Base-by-base conservation (phyloP, 1,140 invertebrate species). In the Bombus superbus region DNA sequence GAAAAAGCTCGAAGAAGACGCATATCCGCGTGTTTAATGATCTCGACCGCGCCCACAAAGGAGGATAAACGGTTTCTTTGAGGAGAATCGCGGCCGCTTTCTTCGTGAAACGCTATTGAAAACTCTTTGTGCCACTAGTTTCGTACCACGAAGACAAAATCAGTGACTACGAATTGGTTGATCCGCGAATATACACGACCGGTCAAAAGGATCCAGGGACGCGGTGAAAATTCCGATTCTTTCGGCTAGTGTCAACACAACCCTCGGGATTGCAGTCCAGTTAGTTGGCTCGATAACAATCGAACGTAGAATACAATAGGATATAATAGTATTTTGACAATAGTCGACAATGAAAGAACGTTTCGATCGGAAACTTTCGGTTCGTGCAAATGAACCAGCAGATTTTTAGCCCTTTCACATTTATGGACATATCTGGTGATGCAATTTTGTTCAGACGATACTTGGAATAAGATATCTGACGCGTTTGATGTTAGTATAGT, bases 61-160 rank as follows among this genome's bases (percentile, higher is more conserved):
- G 47, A 25, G 53, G 44, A 66, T 71, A 83, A 78, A 86, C 68
- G 79, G 75, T 83, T 73, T 66, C 83, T 88, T 68, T 72, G 87
- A 81, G 69, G 57, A 81, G 81, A 82, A 62, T 77, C 66, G 64
- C 82, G 68, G 69, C 66, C 74, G 86, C 77, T 88, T 86, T 82
- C 83, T 85, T 86, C 87, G 74, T 57, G 81, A 78, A 88, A 78
- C 40, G 64, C 87, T 89, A 89, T 89, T 88, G 88, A 79, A 88
- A 89, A 89, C 85, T 88, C 88, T 88, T 89, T 89, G 88, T 86
- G 83, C 35, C 38, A 13, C 62, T 68, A 9, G 6, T 66, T 2
- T 72, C 15, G 40, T 13, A n/a, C 69, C 25, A 22, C 42, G 77
- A 57, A 85, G 74, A 42, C 72, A 77, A 73, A 62, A 47, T 88